phyloP scores from a whole-genome alignment of 2,113 vertebrate genomes.

The Empidonax traillii region DNA sequence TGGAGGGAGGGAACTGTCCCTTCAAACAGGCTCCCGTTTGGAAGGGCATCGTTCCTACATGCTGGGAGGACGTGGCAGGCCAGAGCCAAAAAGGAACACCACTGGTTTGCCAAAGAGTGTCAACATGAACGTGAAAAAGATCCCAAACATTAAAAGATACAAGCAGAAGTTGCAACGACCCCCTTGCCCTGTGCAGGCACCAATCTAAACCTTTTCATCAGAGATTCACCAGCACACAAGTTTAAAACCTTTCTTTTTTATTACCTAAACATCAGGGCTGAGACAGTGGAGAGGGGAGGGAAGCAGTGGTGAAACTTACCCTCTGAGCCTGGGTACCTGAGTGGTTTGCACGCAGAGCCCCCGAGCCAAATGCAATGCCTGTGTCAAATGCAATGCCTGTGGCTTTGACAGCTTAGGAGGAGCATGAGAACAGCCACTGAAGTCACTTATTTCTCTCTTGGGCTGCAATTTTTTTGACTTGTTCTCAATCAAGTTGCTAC shows the following conservation, averaged over 20 bases:
- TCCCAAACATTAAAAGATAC: not conserved
- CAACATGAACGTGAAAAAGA: not conserved
- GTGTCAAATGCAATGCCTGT: accelerated
- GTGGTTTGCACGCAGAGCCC: not conserved
- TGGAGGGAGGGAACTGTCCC: not conserved
- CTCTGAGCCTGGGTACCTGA: not conserved
- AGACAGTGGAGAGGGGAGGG: not conserved
- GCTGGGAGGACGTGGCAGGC: not conserved
- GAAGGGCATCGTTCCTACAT: not conserved
- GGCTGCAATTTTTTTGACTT: not conserved
- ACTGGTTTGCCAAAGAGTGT: not conserved
- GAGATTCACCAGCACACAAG: not conserved
- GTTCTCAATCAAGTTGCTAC: not conserved
- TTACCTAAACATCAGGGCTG: not conserved
- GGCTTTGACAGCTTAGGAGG: not conserved
- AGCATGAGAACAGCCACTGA: not conserved
- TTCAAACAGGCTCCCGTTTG: not conserved
- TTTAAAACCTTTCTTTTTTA: conserved; percentile 29
- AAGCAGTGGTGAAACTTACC: not conserved
- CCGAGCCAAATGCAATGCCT: not conserved
- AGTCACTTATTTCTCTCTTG: not conserved
- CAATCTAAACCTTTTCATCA: not conserved
- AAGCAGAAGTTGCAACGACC: not conserved
- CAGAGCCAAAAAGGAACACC: not conserved
- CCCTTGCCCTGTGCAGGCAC: not conserved